A percentile compares a stretch with the other conserved stretches of the same genome.
Conservation (phyloP, 2,888 invertebrate genomes). For the Diarsia brunnea region DNA sequence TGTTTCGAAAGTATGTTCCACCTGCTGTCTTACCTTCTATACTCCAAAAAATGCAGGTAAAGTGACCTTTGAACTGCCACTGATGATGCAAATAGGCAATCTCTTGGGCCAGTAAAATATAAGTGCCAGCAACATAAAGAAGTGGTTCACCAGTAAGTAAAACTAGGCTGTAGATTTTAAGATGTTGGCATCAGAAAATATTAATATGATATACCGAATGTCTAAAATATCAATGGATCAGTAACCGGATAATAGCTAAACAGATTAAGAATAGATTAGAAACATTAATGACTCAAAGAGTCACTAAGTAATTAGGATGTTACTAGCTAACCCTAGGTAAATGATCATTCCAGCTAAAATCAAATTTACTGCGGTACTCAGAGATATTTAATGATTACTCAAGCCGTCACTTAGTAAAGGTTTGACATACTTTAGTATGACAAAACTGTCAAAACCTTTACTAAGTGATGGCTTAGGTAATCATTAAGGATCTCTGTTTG, state of each 20-base stretch:
- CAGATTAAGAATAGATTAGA: constrained; percentile 36
- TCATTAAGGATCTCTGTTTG: too few species aligned
- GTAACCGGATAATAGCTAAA: background rate
- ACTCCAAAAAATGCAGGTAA: background rate
- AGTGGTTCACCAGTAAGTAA: background rate
- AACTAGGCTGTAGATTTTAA: background rate
- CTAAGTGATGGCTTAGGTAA: too few species aligned
- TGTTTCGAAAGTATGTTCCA: background rate
- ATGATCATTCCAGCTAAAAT: background rate
- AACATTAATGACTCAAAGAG: background rate
- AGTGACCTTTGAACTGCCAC: background rate
- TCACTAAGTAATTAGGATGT: constrained; percentile 1
- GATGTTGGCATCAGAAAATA: background rate
- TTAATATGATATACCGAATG: background rate
- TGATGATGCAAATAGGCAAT: background rate
- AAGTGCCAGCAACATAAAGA: background rate
- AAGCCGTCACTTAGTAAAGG: too few species aligned
- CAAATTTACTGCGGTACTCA: too few species aligned
- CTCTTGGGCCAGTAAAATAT: background rate
- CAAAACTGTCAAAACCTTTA: too few species aligned
- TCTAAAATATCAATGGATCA: background rate
- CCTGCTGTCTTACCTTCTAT: background rate
- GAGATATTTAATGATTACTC: too few species aligned
- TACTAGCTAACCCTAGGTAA: background rate
- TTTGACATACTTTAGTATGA: too few species aligned